phyloP scores from a whole-genome alignment of 2,113 vertebrate species.

The Colius striatus region DNA sequence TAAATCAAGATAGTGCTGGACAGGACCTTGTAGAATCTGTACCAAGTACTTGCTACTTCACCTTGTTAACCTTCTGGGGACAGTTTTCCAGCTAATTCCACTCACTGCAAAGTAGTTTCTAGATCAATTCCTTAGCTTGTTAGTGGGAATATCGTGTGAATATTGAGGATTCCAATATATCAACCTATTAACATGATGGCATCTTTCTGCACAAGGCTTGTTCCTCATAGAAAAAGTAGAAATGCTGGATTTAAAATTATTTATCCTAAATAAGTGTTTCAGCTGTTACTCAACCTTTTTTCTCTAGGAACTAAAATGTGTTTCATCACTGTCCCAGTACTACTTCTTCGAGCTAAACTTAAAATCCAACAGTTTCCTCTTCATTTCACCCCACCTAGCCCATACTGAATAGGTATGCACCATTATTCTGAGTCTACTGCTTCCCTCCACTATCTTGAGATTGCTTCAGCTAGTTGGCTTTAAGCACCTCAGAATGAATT shows the following conservation, averaged over 20 bases:
- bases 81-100: neutral
- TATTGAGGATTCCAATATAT: neutral
- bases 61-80: neutral
- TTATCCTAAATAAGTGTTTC: neutral
- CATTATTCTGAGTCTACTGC: neutral
- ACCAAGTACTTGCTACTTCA: neutral
- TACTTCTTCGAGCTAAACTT: conserved; percentile 41
- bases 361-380: neutral
- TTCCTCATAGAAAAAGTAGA: neutral
- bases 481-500: neutral
- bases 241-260: neutral
- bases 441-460: neutral
- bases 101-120: neutral
- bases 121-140: neutral
- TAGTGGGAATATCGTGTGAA: neutral
- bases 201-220: neutral
- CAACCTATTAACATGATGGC: neutral
- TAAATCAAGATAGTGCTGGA: neutral
- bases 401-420: neutral
- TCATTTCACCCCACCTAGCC: neutral
- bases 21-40: neutral
- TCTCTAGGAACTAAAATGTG: neutral
- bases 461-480: neutral
- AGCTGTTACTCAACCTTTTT: neutral
- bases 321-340: neutral